phyloP scores from a whole-genome alignment of 2,888 invertebrate genomes.

The Limnephilus rhombicus region DNA sequence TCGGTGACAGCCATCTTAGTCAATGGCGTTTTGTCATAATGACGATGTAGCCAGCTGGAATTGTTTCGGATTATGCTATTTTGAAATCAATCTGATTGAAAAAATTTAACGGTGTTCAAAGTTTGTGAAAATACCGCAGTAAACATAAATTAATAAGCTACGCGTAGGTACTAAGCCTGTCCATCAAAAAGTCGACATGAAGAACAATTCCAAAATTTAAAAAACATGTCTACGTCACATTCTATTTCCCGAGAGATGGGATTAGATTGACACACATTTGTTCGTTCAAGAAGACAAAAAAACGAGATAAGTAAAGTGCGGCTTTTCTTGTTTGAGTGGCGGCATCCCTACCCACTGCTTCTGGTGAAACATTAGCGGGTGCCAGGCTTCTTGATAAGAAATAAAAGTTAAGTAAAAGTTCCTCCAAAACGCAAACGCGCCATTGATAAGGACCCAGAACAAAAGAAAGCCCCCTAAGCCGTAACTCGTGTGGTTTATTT shows the following conservation, averaged over 20 bases:
- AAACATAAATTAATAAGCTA: neutral
- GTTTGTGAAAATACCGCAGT: too few relatives aligned
- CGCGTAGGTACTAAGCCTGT: neutral
- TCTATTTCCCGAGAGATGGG: neutral
- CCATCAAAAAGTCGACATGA: neutral
- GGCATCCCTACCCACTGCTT: neutral
- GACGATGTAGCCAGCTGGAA: too few relatives aligned
- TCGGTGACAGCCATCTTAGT: too few relatives aligned
- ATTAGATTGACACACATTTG: neutral
- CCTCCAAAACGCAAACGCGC: conserved; percentile 61
- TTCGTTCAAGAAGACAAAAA: neutral
- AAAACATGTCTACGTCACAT: neutral
- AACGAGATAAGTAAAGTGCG: neutral
- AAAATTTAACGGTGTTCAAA: too few relatives aligned
- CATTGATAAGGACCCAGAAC: conserved; percentile 52
- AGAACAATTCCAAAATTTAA: neutral
- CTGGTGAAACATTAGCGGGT: conserved; percentile 56
- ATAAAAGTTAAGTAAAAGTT: conserved; percentile 61
- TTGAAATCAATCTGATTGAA: too few relatives aligned
- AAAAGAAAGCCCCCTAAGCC: conserved; percentile 42
- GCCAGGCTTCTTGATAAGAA: conserved; percentile 63
- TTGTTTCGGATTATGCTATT: too few relatives aligned
- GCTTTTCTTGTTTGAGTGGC: neutral
- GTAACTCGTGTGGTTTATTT: conserved; percentile 52
- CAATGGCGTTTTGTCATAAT: too few relatives aligned